Evolutionary conservation across 2,113 vertebrate species (phyloP).

Genomic region (Panurus biarmicus): DNA sequence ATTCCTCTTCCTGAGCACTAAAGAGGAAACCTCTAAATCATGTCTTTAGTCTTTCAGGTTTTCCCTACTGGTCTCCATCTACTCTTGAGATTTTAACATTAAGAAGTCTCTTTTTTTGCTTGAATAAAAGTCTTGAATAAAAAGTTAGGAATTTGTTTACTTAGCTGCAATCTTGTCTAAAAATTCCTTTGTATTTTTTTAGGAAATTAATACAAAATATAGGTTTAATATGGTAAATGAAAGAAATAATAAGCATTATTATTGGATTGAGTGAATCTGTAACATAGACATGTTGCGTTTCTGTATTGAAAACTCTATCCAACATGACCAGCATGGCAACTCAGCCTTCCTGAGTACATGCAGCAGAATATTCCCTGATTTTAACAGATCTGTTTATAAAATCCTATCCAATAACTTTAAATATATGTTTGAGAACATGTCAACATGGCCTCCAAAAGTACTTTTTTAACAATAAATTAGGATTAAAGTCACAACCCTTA

Average conservation of each 20-base stretch:
- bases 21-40: neutral
- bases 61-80: neutral
- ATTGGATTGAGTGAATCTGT: neutral
- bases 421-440: neutral
- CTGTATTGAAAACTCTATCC: neutral
- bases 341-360: neutral
- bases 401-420: neutral
- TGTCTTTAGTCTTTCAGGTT: neutral
- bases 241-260: neutral
- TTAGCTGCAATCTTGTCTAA: neutral
- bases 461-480: neutral
- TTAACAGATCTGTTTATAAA: neutral
- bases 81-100: neutral
- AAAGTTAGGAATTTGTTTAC: neutral
- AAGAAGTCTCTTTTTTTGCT: neutral
- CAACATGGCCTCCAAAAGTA: fast-evolving
- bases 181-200: neutral
- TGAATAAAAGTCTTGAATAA: neutral
- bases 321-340: neutral
- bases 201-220: neutral
- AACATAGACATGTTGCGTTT: neutral
- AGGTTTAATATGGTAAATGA: neutral
- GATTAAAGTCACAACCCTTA: neutral
- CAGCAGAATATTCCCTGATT: neutral
- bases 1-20: neutral